These are phyloP conservation scores for Dipodomys ordii DNA, from an alignment of 2,113 vertebrate genomes.

Conservation along the genomic window DNA sequence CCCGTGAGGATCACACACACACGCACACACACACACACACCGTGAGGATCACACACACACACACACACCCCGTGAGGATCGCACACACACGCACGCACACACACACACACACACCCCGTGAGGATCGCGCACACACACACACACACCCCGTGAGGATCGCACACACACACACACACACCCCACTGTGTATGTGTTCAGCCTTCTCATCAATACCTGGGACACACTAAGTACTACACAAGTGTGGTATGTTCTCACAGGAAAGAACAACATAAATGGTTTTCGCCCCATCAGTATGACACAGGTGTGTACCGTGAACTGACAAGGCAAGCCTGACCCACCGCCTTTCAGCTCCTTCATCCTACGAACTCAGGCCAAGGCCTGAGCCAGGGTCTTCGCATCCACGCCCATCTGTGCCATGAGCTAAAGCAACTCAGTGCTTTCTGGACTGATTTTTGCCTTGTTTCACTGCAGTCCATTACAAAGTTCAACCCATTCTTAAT, in stretches of 20 bases:
- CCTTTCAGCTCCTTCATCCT: no score
- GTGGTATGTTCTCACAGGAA: neutral
- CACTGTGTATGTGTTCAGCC: neutral
- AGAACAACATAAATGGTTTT: neutral
- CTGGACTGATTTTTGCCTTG: neutral
- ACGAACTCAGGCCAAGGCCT: neutral
- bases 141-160: no score
- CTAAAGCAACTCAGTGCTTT: neutral
- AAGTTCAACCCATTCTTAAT: constrained; percentile 4
- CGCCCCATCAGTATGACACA: neutral
- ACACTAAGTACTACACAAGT: neutral
- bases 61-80: no score
- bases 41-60: no score
- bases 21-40: no score
- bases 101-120: no score
- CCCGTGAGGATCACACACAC: no score
- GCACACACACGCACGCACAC: no score
- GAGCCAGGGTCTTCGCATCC: neutral
- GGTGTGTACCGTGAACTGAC: no score
- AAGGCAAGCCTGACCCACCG: neutral
- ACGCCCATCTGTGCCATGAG: neutral
- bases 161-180: neutral
- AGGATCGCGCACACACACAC: no score
- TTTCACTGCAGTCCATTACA: neutral
- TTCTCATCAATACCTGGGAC: neutral